A percentile compares a stretch with the other conserved stretches of the same genome.
phyloP scores from a whole-genome alignment of 1,140 invertebrate genomes.

The Psilanteris sp. region DNA sequence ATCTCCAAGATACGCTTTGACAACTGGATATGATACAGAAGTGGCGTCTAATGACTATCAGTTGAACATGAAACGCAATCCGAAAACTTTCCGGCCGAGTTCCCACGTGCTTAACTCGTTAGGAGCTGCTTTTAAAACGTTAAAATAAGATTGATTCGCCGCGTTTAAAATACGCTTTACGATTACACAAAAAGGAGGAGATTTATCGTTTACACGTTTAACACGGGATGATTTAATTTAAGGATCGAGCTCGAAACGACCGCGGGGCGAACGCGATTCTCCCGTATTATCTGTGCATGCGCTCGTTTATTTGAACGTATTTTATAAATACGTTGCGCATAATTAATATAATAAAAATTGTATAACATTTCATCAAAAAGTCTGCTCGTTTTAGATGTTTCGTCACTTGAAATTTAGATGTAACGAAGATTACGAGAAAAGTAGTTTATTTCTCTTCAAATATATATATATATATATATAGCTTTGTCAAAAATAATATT shows the following conservation, averaged over 20 bases:
- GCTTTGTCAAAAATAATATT: too few species aligned
- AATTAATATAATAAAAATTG: too few species aligned
- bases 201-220: conserved; percentile 46
- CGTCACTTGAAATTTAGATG: too few species aligned
- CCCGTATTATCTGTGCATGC: background rate
- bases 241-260: conserved; percentile 5
- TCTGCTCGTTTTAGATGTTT: too few species aligned
- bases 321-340: conserved; percentile 12
- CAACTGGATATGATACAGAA: conserved; percentile 45
- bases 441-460: too few species aligned
- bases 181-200: conserved; percentile 31
- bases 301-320: conserved; percentile 19
- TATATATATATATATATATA: too few species aligned
- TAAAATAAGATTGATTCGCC: conserved; percentile 44
- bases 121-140: conserved; percentile 27
- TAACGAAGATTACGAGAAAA: too few species aligned
- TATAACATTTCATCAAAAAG: too few species aligned
- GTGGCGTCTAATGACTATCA: conserved; percentile 27
- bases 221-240: conserved; percentile 47
- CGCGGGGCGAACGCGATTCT: background rate
- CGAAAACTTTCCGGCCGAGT: conserved; percentile 16
- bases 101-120: conserved; percentile 37
- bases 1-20: conserved; percentile 15
- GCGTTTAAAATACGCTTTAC: conserved; percentile 27
- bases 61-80: conserved; percentile 22